Conservation (phyloP, 92 coral and sea anemone genomes). For the Phymanthus crucifer region DNA sequence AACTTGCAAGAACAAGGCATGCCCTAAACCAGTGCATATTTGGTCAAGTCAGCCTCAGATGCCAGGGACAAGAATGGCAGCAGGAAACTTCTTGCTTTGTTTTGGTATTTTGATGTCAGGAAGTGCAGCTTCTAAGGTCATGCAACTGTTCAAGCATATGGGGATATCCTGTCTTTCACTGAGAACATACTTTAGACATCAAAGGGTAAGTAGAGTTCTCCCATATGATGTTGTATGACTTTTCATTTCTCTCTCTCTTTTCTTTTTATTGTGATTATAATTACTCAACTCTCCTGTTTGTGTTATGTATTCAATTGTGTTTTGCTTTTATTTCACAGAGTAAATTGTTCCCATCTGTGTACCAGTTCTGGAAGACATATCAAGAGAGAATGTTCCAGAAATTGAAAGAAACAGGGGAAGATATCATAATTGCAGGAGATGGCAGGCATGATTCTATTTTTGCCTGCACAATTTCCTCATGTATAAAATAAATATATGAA, state of each 20-base stretch:
- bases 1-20: slow-evolving; percentile 30
- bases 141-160: too few relatives aligned
- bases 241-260: not conserved
- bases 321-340: not conserved
- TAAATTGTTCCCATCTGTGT: slow-evolving; percentile 31
- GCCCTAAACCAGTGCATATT: not conserved
- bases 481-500: too few relatives aligned
- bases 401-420: too few relatives aligned
- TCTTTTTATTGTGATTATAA: not conserved
- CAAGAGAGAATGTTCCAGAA: too few relatives aligned
- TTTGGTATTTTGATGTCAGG: slow-evolving; percentile 50
- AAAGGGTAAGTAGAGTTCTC: not conserved
- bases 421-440: too few relatives aligned
- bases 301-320: not conserved
- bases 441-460: slow-evolving; percentile 11
- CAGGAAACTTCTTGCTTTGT: slow-evolving; percentile 50
- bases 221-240: not conserved
- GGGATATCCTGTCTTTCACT: too few relatives aligned
- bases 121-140: slow-evolving; percentile 36
- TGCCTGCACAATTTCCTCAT: not conserved
- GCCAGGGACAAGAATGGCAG: slow-evolving; percentile 47
- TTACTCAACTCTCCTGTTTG: not conserved
- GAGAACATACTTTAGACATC: too few relatives aligned
- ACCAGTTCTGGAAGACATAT: slow-evolving; percentile 19
- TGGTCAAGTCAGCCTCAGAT: slow-evolving; percentile 56